phyloP scores from a whole-genome alignment of 1,140 invertebrate species.

The Pogonomyrmex californicus region DNA sequence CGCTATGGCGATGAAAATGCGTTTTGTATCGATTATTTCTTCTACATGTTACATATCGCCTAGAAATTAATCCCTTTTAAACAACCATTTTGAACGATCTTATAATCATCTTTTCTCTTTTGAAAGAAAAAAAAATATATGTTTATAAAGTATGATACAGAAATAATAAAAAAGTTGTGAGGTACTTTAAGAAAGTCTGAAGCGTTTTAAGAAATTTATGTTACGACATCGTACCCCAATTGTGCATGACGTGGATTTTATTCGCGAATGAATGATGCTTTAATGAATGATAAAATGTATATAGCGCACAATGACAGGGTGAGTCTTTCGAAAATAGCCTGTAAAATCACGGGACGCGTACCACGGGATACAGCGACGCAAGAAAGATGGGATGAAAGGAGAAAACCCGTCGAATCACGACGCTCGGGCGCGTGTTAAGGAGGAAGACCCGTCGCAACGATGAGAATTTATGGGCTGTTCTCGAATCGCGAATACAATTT shows the following conservation, averaged over 20 bases:
- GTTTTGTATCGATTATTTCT: not conserved
- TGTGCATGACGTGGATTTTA: not conserved
- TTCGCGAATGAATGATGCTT: not conserved
- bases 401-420: conserved; percentile 68
- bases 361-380: not conserved
- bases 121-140: not conserved
- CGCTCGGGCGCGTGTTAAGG: conserved; percentile 65
- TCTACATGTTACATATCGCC: not conserved
- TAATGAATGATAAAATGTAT: conserved; percentile 11
- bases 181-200: too few species aligned
- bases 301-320: not conserved
- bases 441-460: conserved; percentile 73
- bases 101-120: not conserved
- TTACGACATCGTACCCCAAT: not conserved
- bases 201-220: not conserved
- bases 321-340: conserved; percentile 35
- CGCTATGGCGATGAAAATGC: conserved; percentile 44
- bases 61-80: not conserved
- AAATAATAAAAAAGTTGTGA: not conserved
- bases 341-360: conserved; percentile 25
- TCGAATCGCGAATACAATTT: conserved; percentile 81
- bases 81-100: not conserved
- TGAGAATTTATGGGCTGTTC: conserved; percentile 79
- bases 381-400: conserved; percentile 29
- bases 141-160: too few species aligned